Evolutionary conservation across 2,888 invertebrate genomes (phyloP), one percentile per base, ranked within the genome.

Genomic region (Temnothorax rugatulus): DNA sequence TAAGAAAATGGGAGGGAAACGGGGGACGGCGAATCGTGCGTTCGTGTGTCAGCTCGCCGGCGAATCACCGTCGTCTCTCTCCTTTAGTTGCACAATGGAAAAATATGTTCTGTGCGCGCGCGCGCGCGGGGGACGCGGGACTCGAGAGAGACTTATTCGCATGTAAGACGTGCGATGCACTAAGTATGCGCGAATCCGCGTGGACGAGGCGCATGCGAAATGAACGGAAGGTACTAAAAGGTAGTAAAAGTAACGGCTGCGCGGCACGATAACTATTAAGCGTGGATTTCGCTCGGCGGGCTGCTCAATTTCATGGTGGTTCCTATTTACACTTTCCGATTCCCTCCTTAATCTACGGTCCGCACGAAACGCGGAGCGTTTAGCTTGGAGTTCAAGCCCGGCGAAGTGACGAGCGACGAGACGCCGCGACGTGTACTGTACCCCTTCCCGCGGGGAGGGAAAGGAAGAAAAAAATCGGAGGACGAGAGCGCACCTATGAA

Each of bases 11-110:
- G 64, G 29, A 59, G 29, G 15, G 50, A 57, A n/a, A 66, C 2
- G 47, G 25, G 34, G 50, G 63, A 76, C 63, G 64, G 57, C 50
- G 73, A 82, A 87, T 83, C 76, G 76, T 25, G 71, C 74, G 61
- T 41, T 71, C 85, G 83, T 61, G 77, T 71, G 64, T 61, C 74
- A 44, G 84, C 83, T 74, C 66, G 44, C 64, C 61, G 82, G 89
- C 87, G 86, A 92, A 92, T 91, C 90, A 89, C 71, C 92, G 90
- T 89, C 86, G 86, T 79, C 87, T 81, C 82, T 79, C 87, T 81
- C 82, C 79, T 82, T 82, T 79, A n/a, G 79, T 64, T 69, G 87
- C 86, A 74, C 75, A 88, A 87, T 87, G 76, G 75, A 73, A 85
- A 79, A 85, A 79, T 79, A 85, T 76, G 71, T 77, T 83, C 83